These are phyloP conservation scores for Acanthopagrus latus DNA, from an alignment of 2,797 vertebrate genomes.

Conservation along the genomic window DNA sequence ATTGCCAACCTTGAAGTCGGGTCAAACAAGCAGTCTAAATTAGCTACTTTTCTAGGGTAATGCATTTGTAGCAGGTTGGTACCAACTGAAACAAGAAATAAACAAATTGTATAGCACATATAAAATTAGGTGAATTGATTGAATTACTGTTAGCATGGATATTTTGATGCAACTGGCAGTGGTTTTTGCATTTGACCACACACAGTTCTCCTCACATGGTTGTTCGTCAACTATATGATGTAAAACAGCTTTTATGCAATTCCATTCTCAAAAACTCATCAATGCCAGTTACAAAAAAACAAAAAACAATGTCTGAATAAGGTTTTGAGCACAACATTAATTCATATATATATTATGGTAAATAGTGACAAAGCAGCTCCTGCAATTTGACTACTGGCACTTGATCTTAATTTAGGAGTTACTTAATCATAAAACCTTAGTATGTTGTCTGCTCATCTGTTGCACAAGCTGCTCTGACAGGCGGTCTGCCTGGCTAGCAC, in stretches of 20 bases:
- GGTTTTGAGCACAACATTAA: neutral
- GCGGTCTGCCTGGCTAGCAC: neutral
- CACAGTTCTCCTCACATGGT: neutral
- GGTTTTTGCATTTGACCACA: neutral
- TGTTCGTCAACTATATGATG: neutral
- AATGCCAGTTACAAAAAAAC: neutral
- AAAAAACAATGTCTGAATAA: neutral
- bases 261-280: neutral
- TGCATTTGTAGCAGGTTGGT: neutral
- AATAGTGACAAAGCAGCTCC: too few relatives aligned
- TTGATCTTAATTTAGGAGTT: too few relatives aligned
- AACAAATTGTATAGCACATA: neutral
- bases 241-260: neutral
- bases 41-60: neutral
- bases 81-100: neutral
- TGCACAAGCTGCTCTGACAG: slow-evolving; percentile 7
- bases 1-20: neutral
- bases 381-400: too few relatives aligned
- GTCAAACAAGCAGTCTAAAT: neutral
- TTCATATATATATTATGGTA: too few relatives aligned
- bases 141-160: neutral
- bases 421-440: too few relatives aligned
- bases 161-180: neutral
- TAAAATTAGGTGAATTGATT: neutral
- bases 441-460: neutral